phyloP scores from a whole-genome alignment of 2,113 vertebrate genomes.

The Oreochromis spilurus region DNA sequence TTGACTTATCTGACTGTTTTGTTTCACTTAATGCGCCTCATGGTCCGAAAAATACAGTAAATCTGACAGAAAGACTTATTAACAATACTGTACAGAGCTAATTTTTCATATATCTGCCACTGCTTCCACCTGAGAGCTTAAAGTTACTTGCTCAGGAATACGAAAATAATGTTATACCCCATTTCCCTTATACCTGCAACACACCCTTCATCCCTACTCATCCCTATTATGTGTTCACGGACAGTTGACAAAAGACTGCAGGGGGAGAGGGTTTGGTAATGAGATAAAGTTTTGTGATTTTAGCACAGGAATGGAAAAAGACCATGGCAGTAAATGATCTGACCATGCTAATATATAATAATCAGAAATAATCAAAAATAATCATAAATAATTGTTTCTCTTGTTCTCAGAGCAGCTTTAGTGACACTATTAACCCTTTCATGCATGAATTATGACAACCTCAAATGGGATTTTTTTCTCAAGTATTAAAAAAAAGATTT shows the following conservation, averaged over 20 bases:
- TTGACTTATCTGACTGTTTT: too few species aligned
- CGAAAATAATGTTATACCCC: background rate
- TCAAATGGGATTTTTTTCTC: background rate
- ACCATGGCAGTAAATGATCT: background rate
- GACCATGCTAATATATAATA: fast-evolving
- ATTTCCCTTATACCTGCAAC: background rate
- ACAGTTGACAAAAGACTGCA: background rate
- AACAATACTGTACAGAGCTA: too few species aligned
- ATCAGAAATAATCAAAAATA: background rate
- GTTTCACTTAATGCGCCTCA: too few species aligned
- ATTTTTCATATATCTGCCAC: too few species aligned
- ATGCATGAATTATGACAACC: background rate
- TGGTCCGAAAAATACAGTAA: too few species aligned
- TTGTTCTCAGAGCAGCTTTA: background rate
- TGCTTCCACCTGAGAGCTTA: too few species aligned
- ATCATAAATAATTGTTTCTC: background rate
- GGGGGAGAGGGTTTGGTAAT: background rate
- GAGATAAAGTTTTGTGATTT: background rate
- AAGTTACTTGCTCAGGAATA: background rate
- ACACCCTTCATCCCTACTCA: background rate
- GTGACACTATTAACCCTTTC: background rate
- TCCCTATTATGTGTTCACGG: background rate
- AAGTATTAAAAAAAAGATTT: background rate
- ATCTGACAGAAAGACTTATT: too few species aligned
- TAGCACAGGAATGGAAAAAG: background rate